phyloP scores from a whole-genome alignment of 1,140 invertebrate genomes.

The Euwallacea similis region DNA sequence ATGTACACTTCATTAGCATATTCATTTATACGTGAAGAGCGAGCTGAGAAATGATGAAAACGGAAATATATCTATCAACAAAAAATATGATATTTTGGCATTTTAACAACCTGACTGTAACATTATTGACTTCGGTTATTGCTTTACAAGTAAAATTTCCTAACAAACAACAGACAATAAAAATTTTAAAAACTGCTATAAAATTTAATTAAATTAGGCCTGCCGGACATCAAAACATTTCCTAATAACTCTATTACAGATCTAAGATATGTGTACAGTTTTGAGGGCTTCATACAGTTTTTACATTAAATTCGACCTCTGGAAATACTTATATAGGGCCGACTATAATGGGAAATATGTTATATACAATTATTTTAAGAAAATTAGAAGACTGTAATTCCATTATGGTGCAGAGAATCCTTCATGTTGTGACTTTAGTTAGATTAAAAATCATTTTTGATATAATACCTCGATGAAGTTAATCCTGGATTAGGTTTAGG shows the following conservation, averaged over 20 bases:
- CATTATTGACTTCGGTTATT: neutral
- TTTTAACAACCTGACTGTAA: neutral
- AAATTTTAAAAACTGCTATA: neutral
- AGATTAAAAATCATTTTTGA: neutral
- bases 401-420: neutral
- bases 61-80: neutral
- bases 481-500: too few relatives aligned
- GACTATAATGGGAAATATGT: too few relatives aligned
- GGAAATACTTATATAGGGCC: too few relatives aligned
- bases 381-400: neutral
- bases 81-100: neutral
- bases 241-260: neutral
- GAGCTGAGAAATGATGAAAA: neutral
- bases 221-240: neutral
- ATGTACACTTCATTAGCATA: neutral
- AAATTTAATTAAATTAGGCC: too few relatives aligned
- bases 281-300: neutral
- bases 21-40: neutral
- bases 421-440: neutral
- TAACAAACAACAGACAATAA: neutral
- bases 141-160: neutral
- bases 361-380: neutral
- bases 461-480: too few relatives aligned
- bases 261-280: constrained; percentile 1
- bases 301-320: neutral